Conservation (phyloP, 2,888 invertebrate species). For the Chymomyza caudatula region DNA sequence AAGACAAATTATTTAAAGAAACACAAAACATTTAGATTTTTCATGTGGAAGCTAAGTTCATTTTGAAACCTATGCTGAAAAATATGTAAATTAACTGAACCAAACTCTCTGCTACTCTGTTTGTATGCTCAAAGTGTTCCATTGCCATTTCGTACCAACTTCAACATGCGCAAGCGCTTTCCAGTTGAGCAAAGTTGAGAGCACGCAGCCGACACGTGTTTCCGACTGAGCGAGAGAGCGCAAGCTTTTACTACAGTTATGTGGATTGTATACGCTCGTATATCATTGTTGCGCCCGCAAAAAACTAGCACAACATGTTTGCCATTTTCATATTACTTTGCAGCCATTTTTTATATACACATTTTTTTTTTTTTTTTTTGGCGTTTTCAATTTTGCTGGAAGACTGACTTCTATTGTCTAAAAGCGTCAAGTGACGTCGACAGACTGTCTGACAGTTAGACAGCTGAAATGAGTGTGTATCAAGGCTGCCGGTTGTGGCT, state of each 20-base stretch:
- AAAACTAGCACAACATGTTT: slow-evolving; percentile 50
- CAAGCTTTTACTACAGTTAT: slow-evolving; percentile 7
- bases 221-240: slow-evolving; percentile 1
- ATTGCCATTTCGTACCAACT: slow-evolving; percentile 23
- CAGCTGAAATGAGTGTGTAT: background rate
- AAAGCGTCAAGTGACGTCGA: background rate
- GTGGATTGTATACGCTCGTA: slow-evolving; percentile 38
- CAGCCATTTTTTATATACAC: slow-evolving; percentile 5
- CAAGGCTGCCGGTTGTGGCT: background rate
- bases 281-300: slow-evolving; percentile 13
- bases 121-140: slow-evolving; percentile 15
- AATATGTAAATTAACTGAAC: no score
- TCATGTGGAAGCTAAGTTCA: no score
- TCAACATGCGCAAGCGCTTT: slow-evolving; percentile 40
- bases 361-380: slow-evolving; percentile 15
- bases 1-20: no score
- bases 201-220: background rate
- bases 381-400: background rate
- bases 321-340: slow-evolving; percentile 24
- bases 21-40: no score
- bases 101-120: no score
- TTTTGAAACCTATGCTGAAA: no score
- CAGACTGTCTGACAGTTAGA: background rate
- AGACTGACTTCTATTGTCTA: background rate
- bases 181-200: slow-evolving; percentile 24